A percentile compares a stretch with the other conserved stretches of the same genome.
Conservation (phyloP, 2,888 invertebrate genomes). For the Dilophus febrilis region DNA sequence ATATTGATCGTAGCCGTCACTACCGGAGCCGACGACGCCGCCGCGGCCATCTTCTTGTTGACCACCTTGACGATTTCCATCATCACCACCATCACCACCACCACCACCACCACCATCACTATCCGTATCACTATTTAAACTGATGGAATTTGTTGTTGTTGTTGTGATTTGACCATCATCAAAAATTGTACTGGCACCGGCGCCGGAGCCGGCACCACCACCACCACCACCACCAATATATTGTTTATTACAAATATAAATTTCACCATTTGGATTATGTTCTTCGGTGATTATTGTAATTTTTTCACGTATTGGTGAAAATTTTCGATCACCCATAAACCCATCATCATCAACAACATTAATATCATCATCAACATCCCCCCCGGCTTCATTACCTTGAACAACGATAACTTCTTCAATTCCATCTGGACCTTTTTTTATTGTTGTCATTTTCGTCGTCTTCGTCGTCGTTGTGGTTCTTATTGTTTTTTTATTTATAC, state of each 20-base stretch:
- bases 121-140: slow-evolving; percentile 30
- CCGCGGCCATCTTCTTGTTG: too few species aligned
- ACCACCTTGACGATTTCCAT: slow-evolving; percentile 23
- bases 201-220: neutral
- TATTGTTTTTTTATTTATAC: too few species aligned
- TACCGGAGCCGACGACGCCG: too few species aligned
- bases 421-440: neutral
- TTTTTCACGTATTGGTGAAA: neutral
- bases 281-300: slow-evolving; percentile 2
- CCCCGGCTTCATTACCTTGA: too few species aligned
- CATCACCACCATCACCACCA: neutral
- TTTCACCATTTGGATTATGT: slow-evolving; percentile 1
- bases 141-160: slow-evolving; percentile 18
- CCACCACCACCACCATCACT: slow-evolving; percentile 21
- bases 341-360: too few species aligned
- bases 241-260: neutral
- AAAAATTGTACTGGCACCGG: neutral
- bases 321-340: too few species aligned
- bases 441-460: neutral
- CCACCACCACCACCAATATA: too few species aligned
- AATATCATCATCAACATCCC: neutral
- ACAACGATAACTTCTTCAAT: too few species aligned
- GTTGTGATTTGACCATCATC: neutral
- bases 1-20: too few species aligned
- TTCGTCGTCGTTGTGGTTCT: too few species aligned